Evolutionary conservation across 2,888 invertebrate species (phyloP).

Genomic region (Torymus auratus): DNA sequence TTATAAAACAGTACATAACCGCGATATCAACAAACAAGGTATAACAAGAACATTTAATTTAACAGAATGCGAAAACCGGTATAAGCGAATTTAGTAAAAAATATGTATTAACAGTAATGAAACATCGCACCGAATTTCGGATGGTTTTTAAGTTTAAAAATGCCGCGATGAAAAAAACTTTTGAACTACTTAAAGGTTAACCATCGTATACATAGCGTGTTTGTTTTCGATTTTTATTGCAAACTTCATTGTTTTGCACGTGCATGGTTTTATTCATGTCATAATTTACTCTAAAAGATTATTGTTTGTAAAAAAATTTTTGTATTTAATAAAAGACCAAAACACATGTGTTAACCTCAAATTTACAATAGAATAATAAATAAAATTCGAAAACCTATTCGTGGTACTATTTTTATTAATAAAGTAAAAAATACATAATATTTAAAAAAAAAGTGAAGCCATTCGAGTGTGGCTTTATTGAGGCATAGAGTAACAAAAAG

Average conservation of each 20-base stretch:
- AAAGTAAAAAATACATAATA: too few relatives aligned
- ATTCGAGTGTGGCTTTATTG: too few relatives aligned
- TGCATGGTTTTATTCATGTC: too few relatives aligned
- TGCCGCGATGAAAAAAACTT: constrained; percentile 31
- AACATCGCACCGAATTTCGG: constrained; percentile 13
- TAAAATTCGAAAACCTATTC: too few relatives aligned
- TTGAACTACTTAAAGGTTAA: constrained; percentile 31
- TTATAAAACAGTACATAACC: neutral
- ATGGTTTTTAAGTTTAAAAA: constrained; percentile 21
- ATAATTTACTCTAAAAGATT: too few relatives aligned
- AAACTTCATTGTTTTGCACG: constrained; percentile 31
- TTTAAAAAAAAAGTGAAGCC: neutral
- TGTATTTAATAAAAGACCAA: too few relatives aligned
- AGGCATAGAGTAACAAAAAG: too few relatives aligned
- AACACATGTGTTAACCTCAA: too few relatives aligned
- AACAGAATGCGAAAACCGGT: neutral
- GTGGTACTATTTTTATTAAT: too few relatives aligned
- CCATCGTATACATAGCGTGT: neutral
- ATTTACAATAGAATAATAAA: too few relatives aligned
- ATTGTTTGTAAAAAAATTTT: too few relatives aligned
- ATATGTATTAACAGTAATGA: constrained; percentile 2
- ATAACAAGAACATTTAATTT: neutral
- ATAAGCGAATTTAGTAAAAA: neutral
- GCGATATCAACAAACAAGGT: neutral
- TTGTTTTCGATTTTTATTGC: constrained; percentile 17